Percentiles rank a stretch among this genome's conserved stretches.
Evolutionary conservation across 2,797 vertebrate species (phyloP).

Genomic region (Sebastes variabilis): DNA sequence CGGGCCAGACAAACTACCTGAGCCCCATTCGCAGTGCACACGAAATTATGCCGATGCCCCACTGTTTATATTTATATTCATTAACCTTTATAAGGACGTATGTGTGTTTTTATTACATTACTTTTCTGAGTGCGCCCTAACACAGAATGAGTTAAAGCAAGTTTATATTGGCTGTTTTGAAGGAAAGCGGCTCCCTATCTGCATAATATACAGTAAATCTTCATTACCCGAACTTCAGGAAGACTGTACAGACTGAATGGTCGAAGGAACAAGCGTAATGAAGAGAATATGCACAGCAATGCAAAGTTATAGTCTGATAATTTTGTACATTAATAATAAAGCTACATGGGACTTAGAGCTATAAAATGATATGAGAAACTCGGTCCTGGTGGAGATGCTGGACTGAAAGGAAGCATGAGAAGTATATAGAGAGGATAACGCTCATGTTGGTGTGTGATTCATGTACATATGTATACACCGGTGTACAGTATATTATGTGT

Average conservation of each 20-base stretch:
- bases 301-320: conserved; percentile 61
- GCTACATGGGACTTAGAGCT: conserved; percentile 49
- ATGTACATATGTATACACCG: conserved; percentile 20
- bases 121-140: conserved; percentile 61
- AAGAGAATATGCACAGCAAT: conserved; percentile 65
- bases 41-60: conserved; percentile 52
- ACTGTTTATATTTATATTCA: conserved; percentile 77
- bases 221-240: conserved; percentile 65
- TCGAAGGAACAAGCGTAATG: conserved; percentile 57
- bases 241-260: conserved; percentile 44
- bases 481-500: conserved; percentile 16
- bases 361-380: conserved; percentile 30
- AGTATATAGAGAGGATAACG: conserved; percentile 8
- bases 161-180: conserved; percentile 67
- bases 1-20: conserved; percentile 67
- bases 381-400: conserved; percentile 21
- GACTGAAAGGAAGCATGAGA: conserved; percentile 4
- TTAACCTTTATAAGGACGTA: conserved; percentile 70
- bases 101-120: conserved; percentile 71
- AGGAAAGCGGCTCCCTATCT: conserved; percentile 61
- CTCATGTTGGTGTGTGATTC: conserved; percentile 28
- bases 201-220: conserved; percentile 73
- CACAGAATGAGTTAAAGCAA: conserved; percentile 53
- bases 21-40: conserved; percentile 40
- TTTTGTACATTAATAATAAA: conserved; percentile 62